These are phyloP conservation scores for Microctonus brassicae DNA, from an alignment of 2,888 invertebrate species.

Conservation along the genomic window DNA sequence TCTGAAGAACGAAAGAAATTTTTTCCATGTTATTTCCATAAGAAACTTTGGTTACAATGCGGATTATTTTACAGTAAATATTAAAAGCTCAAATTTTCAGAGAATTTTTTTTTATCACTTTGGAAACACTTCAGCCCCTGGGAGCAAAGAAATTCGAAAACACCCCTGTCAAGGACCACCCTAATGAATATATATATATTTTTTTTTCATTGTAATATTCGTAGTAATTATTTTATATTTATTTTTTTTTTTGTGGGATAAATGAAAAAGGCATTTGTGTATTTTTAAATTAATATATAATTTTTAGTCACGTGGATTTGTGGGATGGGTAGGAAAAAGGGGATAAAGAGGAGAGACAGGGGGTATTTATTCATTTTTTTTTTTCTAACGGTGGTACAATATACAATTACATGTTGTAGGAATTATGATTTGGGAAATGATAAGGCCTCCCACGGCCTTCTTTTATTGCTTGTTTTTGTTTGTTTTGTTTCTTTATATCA, in stretches of 20 bases:
- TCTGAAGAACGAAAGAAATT: too few relatives aligned
- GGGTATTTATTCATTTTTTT: slow-evolving; percentile 28
- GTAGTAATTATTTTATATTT: background rate
- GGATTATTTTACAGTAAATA: too few relatives aligned
- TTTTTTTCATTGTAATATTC: background rate
- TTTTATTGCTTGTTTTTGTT: slow-evolving; percentile 47
- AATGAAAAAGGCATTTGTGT: slow-evolving; percentile 45
- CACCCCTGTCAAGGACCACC: too few relatives aligned
- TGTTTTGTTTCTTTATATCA: slow-evolving; percentile 36
- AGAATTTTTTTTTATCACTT: too few relatives aligned
- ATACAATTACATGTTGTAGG: slow-evolving; percentile 68
- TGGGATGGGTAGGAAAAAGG: slow-evolving; percentile 23
- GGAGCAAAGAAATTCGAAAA: too few relatives aligned
- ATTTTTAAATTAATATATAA: slow-evolving; percentile 70
- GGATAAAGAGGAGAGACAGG: slow-evolving; percentile 22
- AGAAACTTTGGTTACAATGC: too few relatives aligned
- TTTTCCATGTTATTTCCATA: too few relatives aligned
- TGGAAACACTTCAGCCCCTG: too few relatives aligned
- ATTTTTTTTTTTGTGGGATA: slow-evolving; percentile 17
- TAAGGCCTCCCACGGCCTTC: slow-evolving; percentile 54
- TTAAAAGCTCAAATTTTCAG: too few relatives aligned
- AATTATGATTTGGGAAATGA: slow-evolving; percentile 62
- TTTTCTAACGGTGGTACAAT: slow-evolving; percentile 58
- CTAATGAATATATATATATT: too few relatives aligned
- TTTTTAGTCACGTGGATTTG: slow-evolving; percentile 64